Percentiles rank a stretch among this genome's conserved stretches.
Evolutionary conservation across 2,797 vertebrate genomes (phyloP).

Genomic region (Pipistrellus kuhlii): DNA sequence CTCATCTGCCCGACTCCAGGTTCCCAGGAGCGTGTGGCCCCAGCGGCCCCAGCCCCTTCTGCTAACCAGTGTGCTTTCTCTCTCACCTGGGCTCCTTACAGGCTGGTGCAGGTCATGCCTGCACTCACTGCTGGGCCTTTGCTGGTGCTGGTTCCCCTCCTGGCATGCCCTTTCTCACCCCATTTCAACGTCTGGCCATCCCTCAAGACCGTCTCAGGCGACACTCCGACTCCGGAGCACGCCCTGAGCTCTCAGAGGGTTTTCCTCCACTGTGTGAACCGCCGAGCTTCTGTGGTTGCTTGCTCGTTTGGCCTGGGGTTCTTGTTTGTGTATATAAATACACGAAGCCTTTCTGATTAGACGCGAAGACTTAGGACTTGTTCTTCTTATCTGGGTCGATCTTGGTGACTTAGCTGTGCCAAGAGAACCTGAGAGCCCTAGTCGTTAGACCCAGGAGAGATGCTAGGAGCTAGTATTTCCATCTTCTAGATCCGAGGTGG

Average conservation of each 20-base stretch:
- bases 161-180: background rate
- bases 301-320: background rate
- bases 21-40: fast-evolving
- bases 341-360: background rate
- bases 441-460: background rate
- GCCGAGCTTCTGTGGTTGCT: background rate
- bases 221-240: background rate
- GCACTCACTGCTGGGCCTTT: no score
- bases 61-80: background rate
- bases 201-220: background rate
- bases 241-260: background rate
- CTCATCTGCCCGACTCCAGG: background rate
- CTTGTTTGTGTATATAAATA: background rate
- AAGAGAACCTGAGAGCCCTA: background rate
- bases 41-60: background rate
- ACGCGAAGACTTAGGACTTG: background rate
- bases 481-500: background rate
- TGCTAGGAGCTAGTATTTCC: background rate
- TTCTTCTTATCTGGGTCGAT: background rate
- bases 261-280: background rate
- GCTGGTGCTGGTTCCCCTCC: background rate
- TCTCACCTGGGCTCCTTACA: background rate
- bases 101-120: background rate
- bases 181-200: background rate
- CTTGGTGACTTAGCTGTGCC: background rate